Evolutionary conservation across 2,113 vertebrate species (phyloP).

Genomic region (Chaetorhynchus papuensis): DNA sequence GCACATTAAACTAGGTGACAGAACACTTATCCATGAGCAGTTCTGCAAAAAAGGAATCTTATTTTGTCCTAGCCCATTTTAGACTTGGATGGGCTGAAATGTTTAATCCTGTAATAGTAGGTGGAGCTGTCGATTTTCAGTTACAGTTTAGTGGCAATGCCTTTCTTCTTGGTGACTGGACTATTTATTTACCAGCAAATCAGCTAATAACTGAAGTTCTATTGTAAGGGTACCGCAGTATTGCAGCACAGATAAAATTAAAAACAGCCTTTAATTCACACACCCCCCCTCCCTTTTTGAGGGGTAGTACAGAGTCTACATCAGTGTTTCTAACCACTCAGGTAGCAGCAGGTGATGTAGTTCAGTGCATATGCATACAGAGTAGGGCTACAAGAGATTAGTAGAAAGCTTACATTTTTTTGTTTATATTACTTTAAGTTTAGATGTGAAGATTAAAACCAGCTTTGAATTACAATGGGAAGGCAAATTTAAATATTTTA

Average conservation of each 20-base stretch:
- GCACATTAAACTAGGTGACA: background rate
- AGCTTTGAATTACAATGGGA: background rate
- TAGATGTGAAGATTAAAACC: background rate
- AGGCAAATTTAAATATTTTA: background rate
- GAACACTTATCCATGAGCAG: background rate
- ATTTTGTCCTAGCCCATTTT: background rate
- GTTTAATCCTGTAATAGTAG: background rate
- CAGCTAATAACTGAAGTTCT: background rate
- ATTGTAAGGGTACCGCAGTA: background rate
- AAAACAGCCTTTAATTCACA: background rate
- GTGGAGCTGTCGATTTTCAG: background rate
- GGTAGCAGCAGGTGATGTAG: background rate
- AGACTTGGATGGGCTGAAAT: background rate
- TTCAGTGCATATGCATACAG: background rate
- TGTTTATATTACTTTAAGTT: background rate
- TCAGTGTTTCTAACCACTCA: background rate
- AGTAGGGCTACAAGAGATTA: background rate
- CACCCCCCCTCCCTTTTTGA: accelerated
- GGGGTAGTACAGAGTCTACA: background rate
- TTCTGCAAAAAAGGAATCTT: background rate
- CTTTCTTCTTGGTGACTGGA: background rate
- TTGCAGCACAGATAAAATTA: background rate
- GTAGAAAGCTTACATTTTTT: background rate
- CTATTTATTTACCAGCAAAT: background rate
- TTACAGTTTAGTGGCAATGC: background rate